Evolutionary conservation across 2,113 vertebrate genomes (phyloP).

Genomic region (Scolopax mira): DNA sequence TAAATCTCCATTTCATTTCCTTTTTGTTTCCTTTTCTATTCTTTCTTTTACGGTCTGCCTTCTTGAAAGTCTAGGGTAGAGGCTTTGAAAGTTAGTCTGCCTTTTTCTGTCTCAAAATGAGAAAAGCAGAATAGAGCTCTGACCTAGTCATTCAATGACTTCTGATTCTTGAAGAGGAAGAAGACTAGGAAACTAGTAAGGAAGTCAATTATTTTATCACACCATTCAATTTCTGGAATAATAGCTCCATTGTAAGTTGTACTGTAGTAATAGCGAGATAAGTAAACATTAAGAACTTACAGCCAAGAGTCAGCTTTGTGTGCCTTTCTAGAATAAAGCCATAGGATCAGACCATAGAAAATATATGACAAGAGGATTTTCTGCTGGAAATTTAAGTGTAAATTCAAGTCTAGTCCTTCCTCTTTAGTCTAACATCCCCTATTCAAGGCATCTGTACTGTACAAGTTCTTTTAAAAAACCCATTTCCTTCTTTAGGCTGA

Average conservation of each 20-base stretch:
- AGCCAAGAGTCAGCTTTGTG: not conserved
- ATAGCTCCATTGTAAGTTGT: not conserved
- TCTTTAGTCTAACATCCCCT: not conserved
- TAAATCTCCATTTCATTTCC: slow-evolving; percentile 31
- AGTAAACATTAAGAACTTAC: not conserved
- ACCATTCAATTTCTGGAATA: slow-evolving; percentile 1
- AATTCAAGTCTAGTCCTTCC: not conserved
- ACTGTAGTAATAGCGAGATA: not conserved
- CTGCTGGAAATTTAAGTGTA: not conserved
- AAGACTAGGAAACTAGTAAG: not conserved
- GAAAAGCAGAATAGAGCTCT: not conserved
- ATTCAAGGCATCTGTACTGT: not conserved
- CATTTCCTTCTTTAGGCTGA: not conserved
- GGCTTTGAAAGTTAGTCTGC: slow-evolving; percentile 1
- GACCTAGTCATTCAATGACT: not conserved
- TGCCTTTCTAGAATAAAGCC: not conserved
- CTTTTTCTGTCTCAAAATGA: slow-evolving; percentile 16
- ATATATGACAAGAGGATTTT: not conserved
- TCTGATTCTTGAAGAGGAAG: slow-evolving; percentile 8
- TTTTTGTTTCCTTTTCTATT: slow-evolving; percentile 36
- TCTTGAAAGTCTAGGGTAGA: not conserved
- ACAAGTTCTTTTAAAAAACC: not conserved
- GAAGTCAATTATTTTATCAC: slow-evolving; percentile 9
- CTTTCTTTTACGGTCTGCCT: not conserved
- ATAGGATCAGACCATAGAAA: not conserved